A percentile compares a stretch with the other conserved stretches of the same genome.
Evolutionary conservation across 2,113 vertebrate genomes (phyloP).

Genomic region (Meles meles): DNA sequence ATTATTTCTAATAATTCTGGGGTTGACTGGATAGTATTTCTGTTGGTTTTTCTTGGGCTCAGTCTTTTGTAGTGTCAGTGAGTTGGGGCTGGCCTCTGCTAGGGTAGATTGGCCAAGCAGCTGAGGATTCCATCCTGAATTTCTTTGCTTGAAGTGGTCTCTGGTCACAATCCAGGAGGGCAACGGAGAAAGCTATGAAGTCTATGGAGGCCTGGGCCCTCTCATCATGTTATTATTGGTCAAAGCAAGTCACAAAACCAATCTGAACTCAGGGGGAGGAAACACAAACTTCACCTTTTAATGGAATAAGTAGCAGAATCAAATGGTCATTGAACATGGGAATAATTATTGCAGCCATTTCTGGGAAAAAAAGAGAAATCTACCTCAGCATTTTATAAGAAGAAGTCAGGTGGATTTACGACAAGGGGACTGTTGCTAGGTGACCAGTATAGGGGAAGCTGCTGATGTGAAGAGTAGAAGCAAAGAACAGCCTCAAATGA

Average conservation of each 20-base stretch:
- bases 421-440: background rate
- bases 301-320: background rate
- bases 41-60: background rate
- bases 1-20: background rate
- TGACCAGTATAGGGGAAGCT: background rate
- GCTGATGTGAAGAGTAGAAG: background rate
- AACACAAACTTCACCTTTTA: background rate
- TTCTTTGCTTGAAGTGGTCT: background rate
- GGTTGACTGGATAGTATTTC: background rate
- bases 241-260: background rate
- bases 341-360: background rate
- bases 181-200: background rate
- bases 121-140: background rate
- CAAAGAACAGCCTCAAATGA: background rate
- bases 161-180: background rate
- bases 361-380: background rate
- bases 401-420: background rate
- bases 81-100: background rate
- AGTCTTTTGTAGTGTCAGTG: background rate
- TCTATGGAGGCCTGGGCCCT: background rate
- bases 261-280: background rate
- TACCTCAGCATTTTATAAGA: background rate
- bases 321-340: background rate
- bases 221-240: background rate
- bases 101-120: accelerated